phyloP scores from a whole-genome alignment of 2,113 vertebrate species.

The Vombatus ursinus region DNA sequence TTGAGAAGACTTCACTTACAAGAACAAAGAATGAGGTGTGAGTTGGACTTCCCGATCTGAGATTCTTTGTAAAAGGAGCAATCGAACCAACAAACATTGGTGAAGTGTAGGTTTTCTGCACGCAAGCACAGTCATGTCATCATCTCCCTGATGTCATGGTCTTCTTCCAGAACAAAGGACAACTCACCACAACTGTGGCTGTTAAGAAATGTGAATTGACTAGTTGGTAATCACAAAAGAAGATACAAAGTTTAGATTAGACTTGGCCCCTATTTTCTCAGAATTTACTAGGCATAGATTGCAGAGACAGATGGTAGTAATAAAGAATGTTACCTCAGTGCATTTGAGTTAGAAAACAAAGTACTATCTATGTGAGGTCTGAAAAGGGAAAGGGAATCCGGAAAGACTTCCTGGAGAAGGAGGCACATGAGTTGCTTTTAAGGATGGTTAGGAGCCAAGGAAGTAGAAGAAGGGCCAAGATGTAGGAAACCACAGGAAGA shows the following conservation, averaged over 20 bases:
- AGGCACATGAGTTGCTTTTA: background rate
- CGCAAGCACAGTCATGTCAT: background rate
- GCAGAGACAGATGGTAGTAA: too few species aligned
- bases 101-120: background rate
- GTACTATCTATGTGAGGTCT: too few species aligned
- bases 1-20: background rate
- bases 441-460: background rate
- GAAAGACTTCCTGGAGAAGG: background rate
- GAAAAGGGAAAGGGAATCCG: too few species aligned
- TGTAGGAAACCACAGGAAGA: background rate
- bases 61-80: background rate
- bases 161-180: too few species aligned
- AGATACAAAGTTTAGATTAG: too few species aligned
- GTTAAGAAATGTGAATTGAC: background rate
- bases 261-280: too few species aligned
- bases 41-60: too few species aligned
- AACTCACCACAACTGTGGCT: too few species aligned
- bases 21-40: background rate
- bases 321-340: too few species aligned
- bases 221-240: background rate
- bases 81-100: background rate
- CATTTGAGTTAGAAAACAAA: too few species aligned
- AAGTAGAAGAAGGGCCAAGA: background rate
- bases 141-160: too few species aligned
- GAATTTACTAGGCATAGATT: too few species aligned